Percentiles rank a stretch among this genome's conserved stretches.
Evolutionary conservation across 2,797 vertebrate genomes (phyloP).

Genomic region (Argya squamiceps): DNA sequence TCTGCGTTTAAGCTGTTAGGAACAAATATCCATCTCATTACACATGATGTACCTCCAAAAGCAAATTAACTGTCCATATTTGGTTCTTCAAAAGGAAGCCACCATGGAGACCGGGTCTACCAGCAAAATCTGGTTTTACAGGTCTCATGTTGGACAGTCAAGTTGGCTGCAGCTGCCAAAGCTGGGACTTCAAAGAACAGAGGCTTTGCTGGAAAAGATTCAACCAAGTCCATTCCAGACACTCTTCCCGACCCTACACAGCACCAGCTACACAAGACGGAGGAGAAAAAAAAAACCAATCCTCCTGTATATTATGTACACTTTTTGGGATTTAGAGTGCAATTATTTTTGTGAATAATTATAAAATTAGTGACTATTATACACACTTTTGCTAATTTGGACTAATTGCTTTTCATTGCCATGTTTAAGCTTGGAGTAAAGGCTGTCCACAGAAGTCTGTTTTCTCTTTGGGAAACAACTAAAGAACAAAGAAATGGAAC

Average conservation of each 20-base stretch:
- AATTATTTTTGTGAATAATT: not conserved
- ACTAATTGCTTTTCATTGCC: not conserved
- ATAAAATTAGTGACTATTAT: not conserved
- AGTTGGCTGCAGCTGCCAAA: not conserved
- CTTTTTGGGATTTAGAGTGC: not conserved
- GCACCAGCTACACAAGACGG: fast-evolving
- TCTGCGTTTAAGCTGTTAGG: not conserved
- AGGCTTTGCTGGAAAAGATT: not conserved
- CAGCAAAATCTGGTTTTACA: conserved; percentile 40
- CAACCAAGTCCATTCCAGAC: not conserved
- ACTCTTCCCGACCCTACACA: not conserved
- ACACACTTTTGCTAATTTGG: not conserved
- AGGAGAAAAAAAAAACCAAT: not conserved
- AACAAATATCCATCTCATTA: conserved; percentile 15
- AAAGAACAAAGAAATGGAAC: not conserved
- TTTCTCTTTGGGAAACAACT: not conserved
- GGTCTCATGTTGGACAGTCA: conserved; percentile 39
- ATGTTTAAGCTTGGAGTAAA: not conserved
- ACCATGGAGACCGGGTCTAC: not conserved
- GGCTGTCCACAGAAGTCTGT: not conserved
- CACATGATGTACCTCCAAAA: not conserved
- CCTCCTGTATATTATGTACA: not conserved
- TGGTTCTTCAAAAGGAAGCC: conserved; percentile 23
- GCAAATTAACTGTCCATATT: conserved; percentile 30
- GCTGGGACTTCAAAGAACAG: conserved; percentile 24